Evolutionary conservation across 1,140 invertebrate species (phyloP).

Genomic region (Psilanteris sp.): DNA sequence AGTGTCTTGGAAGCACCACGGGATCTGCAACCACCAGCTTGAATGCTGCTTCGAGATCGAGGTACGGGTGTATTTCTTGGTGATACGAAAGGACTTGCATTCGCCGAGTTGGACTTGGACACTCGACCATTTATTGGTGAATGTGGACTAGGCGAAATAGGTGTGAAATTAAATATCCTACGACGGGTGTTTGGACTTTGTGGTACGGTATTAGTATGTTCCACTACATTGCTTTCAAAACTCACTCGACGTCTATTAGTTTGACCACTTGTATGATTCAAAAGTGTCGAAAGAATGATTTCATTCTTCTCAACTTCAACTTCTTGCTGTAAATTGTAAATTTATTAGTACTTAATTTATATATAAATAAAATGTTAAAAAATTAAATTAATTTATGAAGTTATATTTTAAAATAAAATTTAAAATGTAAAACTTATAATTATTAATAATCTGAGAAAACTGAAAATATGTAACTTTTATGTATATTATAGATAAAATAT

Average conservation of each 20-base stretch:
- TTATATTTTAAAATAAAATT: too few species aligned
- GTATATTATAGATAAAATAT: too few species aligned
- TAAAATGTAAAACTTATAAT: too few species aligned
- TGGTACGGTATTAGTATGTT: slow-evolving; percentile 80
- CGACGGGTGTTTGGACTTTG: slow-evolving; percentile 84
- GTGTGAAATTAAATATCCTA: slow-evolving; percentile 90
- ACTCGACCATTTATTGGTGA: slow-evolving; percentile 80
- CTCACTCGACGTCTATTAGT: slow-evolving; percentile 80
- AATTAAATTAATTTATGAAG: too few species aligned
- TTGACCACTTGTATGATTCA: slow-evolving; percentile 68
- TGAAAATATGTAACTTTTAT: too few species aligned
- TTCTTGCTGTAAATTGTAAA: slow-evolving; percentile 51
- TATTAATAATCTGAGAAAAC: too few species aligned
- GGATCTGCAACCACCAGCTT: slow-evolving; percentile 67
- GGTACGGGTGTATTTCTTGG: slow-evolving; percentile 88
- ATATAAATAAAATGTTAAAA: too few species aligned
- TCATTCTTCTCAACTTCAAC: slow-evolving; percentile 69
- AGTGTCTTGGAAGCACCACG: slow-evolving; percentile 68
- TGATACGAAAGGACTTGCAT: slow-evolving; percentile 91
- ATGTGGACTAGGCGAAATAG: slow-evolving; percentile 87
- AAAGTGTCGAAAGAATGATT: slow-evolving; percentile 71
- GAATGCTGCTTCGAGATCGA: slow-evolving; percentile 78
- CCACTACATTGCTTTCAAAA: slow-evolving; percentile 81
- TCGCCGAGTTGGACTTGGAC: slow-evolving; percentile 81
- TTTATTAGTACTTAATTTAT: too few species aligned